phyloP scores from a whole-genome alignment of 2,888 invertebrate genomes.

The Ferrisia virgata region DNA sequence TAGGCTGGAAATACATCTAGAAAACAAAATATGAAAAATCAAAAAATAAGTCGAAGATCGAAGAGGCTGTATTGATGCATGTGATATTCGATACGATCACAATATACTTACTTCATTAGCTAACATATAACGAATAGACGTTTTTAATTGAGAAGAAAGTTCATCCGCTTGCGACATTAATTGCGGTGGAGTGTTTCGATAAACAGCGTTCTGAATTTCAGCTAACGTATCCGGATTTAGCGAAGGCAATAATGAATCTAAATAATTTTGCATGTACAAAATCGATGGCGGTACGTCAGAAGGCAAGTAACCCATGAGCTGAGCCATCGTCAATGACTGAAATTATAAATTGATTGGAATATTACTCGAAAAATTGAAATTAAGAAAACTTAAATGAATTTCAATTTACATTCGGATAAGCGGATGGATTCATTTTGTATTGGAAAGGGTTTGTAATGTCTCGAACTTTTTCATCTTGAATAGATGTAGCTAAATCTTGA shows the following conservation, averaged over 20 bases:
- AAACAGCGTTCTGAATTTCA: not conserved
- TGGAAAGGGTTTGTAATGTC: not conserved
- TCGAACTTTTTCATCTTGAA: not conserved
- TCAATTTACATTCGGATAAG: not conserved
- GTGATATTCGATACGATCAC: not conserved
- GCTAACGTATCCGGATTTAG: not conserved
- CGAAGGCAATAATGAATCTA: not conserved
- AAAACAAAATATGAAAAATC: no score
- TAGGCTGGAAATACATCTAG: no score
- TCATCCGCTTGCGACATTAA: not conserved
- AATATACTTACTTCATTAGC: conserved; percentile 3
- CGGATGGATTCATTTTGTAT: not conserved
- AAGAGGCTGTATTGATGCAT: not conserved
- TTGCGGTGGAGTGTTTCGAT: not conserved
- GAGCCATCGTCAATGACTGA: not conserved
- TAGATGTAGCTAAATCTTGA: not conserved
- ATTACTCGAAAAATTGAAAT: not conserved
- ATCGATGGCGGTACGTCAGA: not conserved
- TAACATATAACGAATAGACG: not conserved
- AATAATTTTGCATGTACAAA: not conserved
- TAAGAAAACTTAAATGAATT: not conserved
- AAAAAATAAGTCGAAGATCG: no score
- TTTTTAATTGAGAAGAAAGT: not conserved
- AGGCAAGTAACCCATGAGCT: not conserved
- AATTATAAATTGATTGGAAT: not conserved